A percentile compares a stretch with the other conserved stretches of the same genome.
Conservation (phyloP, 2,888 invertebrate species). For the Cataglyphis rosenhaueri region DNA sequence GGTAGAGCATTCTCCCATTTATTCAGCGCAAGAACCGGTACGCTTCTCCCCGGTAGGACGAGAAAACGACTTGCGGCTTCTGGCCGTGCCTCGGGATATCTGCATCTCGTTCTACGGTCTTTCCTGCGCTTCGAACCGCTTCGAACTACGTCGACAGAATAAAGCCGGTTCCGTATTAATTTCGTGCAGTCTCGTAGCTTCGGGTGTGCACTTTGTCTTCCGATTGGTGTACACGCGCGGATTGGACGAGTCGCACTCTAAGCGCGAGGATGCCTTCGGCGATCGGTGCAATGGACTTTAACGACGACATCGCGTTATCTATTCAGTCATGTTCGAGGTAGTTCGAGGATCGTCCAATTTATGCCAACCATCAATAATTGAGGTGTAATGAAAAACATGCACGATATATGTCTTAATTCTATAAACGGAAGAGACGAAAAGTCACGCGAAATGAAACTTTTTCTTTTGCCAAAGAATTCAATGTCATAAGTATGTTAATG, state of each 20-base stretch:
- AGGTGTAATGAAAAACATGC: neutral
- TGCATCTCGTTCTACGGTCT: slow-evolving; percentile 63
- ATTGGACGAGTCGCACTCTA: slow-evolving; percentile 56
- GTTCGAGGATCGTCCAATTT: neutral
- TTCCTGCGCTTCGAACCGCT: slow-evolving; percentile 28
- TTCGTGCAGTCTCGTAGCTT: slow-evolving; percentile 61
- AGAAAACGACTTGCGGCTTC: slow-evolving; percentile 60
- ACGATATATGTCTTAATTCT: neutral
- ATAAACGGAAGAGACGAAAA: neutral
- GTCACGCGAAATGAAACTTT: neutral
- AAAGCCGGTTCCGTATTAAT: slow-evolving; percentile 71
- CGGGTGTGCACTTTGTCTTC: slow-evolving; percentile 67
- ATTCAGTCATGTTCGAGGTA: neutral
- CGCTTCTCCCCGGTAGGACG: slow-evolving; percentile 58
- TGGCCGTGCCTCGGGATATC: slow-evolving; percentile 61
- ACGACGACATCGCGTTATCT: slow-evolving; percentile 26
- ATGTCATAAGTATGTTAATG: neutral
- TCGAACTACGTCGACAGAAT: slow-evolving; percentile 42
- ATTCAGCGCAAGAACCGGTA: slow-evolving; percentile 74
- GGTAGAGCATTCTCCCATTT: slow-evolving; percentile 77
- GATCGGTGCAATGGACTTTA: slow-evolving; percentile 10
- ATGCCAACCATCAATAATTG: slow-evolving; percentile 3
- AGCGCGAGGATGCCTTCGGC: slow-evolving; percentile 53
- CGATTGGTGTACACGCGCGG: slow-evolving; percentile 50
- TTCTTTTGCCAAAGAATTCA: neutral